Percentiles rank a stretch among this genome's conserved stretches.
These are phyloP conservation scores for Platichthys stellatus DNA, from an alignment of 2,113 vertebrate genomes.

Conservation along the genomic window DNA sequence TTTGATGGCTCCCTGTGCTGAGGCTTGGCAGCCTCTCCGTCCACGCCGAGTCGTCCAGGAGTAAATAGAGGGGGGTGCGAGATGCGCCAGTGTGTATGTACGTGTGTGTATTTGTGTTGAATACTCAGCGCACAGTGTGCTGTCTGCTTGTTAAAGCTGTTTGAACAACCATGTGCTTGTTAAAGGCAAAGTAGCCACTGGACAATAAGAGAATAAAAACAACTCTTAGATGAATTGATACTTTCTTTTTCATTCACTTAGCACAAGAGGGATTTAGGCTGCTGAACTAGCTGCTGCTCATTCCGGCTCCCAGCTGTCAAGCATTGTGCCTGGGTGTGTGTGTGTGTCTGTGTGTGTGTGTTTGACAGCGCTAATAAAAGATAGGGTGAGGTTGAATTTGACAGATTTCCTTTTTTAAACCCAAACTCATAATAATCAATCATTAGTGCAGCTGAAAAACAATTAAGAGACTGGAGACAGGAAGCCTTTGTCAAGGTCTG, in stretches of 20 bases:
- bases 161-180: slow-evolving; percentile 65
- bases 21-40: not conserved
- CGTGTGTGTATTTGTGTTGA: slow-evolving; percentile 19
- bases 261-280: slow-evolving; percentile 1
- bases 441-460: slow-evolving; percentile 26
- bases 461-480: slow-evolving; percentile 32
- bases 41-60: slow-evolving; percentile 31
- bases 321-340: not conserved
- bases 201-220: slow-evolving; percentile 33
- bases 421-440: slow-evolving; percentile 29
- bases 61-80: slow-evolving; percentile 37
- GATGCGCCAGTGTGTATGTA: not conserved
- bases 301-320: not conserved
- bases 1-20: slow-evolving; percentile 45
- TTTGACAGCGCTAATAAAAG: slow-evolving; percentile 19
- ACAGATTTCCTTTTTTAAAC: slow-evolving; percentile 16
- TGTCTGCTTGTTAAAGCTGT: slow-evolving; percentile 48
- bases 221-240: slow-evolving; percentile 30
- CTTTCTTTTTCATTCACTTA: slow-evolving; percentile 16
- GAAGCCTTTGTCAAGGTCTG: slow-evolving; percentile 26
- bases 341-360: not conserved
- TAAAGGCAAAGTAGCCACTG: slow-evolving; percentile 38
- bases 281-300: not conserved
- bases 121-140: not conserved
- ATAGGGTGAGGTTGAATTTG: not conserved